Conservation (phyloP, 2,888 invertebrate genomes). For the Geophilus truncorum region DNA sequence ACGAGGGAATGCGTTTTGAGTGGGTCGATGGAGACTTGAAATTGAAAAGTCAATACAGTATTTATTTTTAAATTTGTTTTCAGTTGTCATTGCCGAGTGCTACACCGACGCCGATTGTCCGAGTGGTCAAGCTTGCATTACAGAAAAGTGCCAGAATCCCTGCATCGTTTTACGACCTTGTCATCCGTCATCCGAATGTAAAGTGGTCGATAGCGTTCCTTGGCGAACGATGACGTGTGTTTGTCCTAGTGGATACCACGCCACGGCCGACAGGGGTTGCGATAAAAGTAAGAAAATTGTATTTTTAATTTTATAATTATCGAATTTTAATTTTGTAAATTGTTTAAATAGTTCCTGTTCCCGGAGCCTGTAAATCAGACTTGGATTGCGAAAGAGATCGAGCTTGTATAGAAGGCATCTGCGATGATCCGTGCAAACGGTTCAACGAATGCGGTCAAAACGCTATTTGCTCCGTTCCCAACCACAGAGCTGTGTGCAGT, state of each 20-base stretch:
- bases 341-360: conserved; percentile 17
- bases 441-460: conserved; percentile 51
- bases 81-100: conserved; percentile 57
- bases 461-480: conserved; percentile 63
- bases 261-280: conserved; percentile 40
- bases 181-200: conserved; percentile 44
- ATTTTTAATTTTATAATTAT: background rate
- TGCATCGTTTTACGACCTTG: conserved; percentile 64
- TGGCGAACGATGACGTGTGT: conserved; percentile 42
- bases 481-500: conserved; percentile 46
- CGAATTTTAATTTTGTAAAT: background rate
- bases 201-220: conserved; percentile 42
- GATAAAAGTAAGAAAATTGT: conserved; percentile 58
- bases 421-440: conserved; percentile 40
- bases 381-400: conserved; percentile 68
- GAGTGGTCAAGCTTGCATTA: conserved; percentile 75
- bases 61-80: background rate
- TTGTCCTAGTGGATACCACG: conserved; percentile 41
- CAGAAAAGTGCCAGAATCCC: conserved; percentile 79
- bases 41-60: background rate
- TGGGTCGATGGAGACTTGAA: conserved; percentile 1
- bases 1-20: conserved; percentile 35
- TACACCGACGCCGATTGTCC: conserved; percentile 78
- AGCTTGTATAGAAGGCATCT: conserved; percentile 67
- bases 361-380: conserved; percentile 60